These are phyloP conservation scores for Brachyhypopomus occidentalis DNA, from an alignment of 2,113 vertebrate genomes.

Conservation along the genomic window DNA sequence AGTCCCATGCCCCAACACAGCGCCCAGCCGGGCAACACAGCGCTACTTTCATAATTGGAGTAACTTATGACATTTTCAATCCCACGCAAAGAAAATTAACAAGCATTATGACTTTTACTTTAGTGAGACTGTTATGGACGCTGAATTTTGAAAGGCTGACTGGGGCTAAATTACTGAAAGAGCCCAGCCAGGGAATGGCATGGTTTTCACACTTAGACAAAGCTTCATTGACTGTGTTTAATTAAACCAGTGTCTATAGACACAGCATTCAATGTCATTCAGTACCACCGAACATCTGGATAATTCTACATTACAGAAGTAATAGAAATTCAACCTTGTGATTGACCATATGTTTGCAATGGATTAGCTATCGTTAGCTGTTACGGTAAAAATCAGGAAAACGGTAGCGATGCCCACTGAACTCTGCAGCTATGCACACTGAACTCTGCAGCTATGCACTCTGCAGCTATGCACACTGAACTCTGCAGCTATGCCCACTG, in stretches of 20 bases:
- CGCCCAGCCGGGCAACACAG: constrained; percentile 53
- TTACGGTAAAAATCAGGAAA: background rate
- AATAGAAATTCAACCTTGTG: background rate
- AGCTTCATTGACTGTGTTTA: constrained; percentile 10
- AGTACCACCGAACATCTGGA: background rate
- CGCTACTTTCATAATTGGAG: constrained; percentile 63
- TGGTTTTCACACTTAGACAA: constrained; percentile 6
- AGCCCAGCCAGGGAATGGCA: constrained; percentile 2
- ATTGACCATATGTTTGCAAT: background rate
- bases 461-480: background rate
- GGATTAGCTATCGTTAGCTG: background rate
- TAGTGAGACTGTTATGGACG: constrained; percentile 18
- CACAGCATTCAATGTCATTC: background rate
- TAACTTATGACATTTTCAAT: constrained; percentile 57
- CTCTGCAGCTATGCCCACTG: too few relatives aligned
- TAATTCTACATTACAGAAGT: background rate
- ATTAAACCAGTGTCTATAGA: constrained; percentile 5
- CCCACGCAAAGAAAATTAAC: constrained; percentile 45
- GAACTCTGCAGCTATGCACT: background rate
- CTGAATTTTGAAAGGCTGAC: constrained; percentile 41
- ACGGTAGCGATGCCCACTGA: too few relatives aligned
- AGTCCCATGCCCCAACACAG: constrained; percentile 49
- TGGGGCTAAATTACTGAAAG: constrained; percentile 26
- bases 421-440: background rate
- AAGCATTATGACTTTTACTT: constrained; percentile 53